These are phyloP conservation scores for Ferrisia virgata DNA, from an alignment of 2,888 invertebrate species.

Conservation along the genomic window DNA sequence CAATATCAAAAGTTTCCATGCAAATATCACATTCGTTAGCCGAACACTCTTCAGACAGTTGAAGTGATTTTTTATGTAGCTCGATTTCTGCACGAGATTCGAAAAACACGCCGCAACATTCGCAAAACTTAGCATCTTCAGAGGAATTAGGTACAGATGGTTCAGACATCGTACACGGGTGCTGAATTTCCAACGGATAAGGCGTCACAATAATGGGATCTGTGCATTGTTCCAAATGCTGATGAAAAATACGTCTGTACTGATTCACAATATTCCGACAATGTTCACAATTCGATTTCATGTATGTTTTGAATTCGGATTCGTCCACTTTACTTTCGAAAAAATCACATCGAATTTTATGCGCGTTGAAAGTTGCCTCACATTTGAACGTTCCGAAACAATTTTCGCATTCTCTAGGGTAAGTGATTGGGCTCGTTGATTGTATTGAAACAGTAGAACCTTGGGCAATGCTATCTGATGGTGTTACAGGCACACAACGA, in stretches of 20 bases:
- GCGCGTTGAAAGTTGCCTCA: background rate
- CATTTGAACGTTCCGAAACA: background rate
- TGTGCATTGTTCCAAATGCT: background rate
- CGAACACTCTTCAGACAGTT: background rate
- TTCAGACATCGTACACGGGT: too few relatives aligned
- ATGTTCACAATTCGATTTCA: background rate
- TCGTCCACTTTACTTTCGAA: background rate
- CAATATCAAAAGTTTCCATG: background rate
- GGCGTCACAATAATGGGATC: background rate
- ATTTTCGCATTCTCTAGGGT: conserved; percentile 1
- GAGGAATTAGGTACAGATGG: background rate
- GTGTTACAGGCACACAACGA: background rate
- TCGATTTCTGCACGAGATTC: background rate
- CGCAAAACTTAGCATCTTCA: background rate
- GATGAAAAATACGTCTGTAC: conserved; percentile 6
- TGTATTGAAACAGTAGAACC: background rate
- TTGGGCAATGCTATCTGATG: background rate
- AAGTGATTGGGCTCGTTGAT: background rate
- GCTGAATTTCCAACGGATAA: background rate
- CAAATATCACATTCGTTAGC: background rate
- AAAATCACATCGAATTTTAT: conserved; percentile 9
- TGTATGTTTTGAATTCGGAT: background rate
- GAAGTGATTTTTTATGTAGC: background rate
- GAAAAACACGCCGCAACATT: conserved; percentile 12
- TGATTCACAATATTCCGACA: background rate